Conservation (phyloP, 2,888 invertebrate genomes). For the Harmothoe impar region DNA sequence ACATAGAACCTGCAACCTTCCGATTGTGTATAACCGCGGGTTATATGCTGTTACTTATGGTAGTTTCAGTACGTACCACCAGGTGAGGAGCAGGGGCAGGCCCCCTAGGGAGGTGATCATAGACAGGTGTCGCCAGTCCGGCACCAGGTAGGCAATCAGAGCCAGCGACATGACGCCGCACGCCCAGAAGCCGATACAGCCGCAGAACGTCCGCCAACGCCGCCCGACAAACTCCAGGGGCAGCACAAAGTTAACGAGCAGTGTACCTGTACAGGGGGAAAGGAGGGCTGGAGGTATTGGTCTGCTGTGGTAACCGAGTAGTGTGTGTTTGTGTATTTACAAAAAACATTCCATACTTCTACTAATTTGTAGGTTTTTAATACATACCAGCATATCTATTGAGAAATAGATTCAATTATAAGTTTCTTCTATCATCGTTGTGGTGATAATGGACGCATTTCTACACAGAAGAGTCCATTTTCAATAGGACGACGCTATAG, state of each 20-base stretch:
- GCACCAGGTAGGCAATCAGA: conserved; percentile 77
- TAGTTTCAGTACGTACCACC: conserved; percentile 76
- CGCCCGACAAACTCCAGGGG: conserved; percentile 81
- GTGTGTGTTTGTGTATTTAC: not conserved
- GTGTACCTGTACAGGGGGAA: conserved; percentile 73
- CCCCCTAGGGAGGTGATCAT: conserved; percentile 75
- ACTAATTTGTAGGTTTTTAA: no score
- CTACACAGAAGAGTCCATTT: no score
- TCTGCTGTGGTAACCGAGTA: not conserved
- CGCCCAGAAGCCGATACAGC: conserved; percentile 82
- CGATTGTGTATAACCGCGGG: no score
- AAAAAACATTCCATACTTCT: no score
- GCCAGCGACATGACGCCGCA: conserved; percentile 79
- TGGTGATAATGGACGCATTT: no score
- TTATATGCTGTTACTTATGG: not conserved
- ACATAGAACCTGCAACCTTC: no score
- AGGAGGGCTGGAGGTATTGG: not conserved
- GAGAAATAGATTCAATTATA: no score
- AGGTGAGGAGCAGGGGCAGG: conserved; percentile 76
- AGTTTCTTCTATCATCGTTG: no score
- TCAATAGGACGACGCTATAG: no score
- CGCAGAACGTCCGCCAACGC: conserved; percentile 81
- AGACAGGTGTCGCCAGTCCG: conserved; percentile 79
- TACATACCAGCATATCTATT: no score
- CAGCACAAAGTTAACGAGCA: conserved; percentile 81